Evolutionary conservation across 2,113 vertebrate species (phyloP), one percentile per base, ranked within the genome.

Genomic region (Loxodonta africana): DNA sequence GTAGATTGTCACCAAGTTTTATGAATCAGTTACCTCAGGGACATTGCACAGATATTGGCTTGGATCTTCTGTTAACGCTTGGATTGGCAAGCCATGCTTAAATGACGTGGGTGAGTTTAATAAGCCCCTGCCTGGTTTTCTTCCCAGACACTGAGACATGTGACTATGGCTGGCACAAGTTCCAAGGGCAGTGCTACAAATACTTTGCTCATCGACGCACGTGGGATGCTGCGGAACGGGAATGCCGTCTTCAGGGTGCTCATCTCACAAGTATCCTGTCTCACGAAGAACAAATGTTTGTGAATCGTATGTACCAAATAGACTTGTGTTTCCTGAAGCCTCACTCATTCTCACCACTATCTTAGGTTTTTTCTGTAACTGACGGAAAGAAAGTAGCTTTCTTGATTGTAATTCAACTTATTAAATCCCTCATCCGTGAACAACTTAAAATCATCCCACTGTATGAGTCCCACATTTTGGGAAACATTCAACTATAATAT

Each of bases 91-190:
- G 2, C 82, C 85, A 48, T 69, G 0, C 51, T 10, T 23, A 28
- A 91, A 65, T 67, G 20, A 80, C 0, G 28, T 94, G 73, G 14
- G 7, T 57, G 8, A 30, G 4, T 81, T 15, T 88, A 94, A 89
- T 97, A 65, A 62, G 48, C 53, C 9, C 1, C 3, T 74, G 33
- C 37, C 93, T 78, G 92, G 2, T 90, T 81, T 93, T 15, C 91
- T 90, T 80, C 86, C 73, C 98, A 99, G 99, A 99, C 95, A 99
- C 99, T 0, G 99, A 99, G 98, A 99, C 98, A 0, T 99, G 99
- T 97, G 99, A 99, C 97, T 99, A 99, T 0, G 99, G 99, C 92
- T 99, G 99, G 99, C 99, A 99, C 98, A 99, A 99, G 95, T 99
- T 99, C 97, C 99, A 99, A 96, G 99, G 99, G 20, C 99, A 99